Percentiles rank a stretch among this genome's conserved stretches.
These are phyloP conservation scores for Caenorhabditis tropicalis DNA, from an alignment of 1,140 invertebrate species.

Conservation along the genomic window DNA sequence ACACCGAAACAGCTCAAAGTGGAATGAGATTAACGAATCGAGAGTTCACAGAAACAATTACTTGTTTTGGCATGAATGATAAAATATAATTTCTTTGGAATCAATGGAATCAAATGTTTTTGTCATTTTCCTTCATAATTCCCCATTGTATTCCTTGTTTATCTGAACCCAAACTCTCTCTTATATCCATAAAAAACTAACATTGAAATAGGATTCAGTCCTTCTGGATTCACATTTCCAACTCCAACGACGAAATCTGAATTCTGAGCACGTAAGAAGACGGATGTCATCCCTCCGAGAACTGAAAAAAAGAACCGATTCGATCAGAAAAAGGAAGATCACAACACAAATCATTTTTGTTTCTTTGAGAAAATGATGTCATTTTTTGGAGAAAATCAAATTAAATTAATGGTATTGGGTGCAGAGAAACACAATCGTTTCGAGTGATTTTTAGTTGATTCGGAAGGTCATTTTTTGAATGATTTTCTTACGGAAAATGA, in stretches of 20 bases:
- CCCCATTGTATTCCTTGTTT: too few species aligned
- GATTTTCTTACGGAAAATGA: not conserved
- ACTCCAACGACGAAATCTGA: conserved; percentile 66
- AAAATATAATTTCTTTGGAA: too few species aligned
- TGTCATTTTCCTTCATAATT: too few species aligned
- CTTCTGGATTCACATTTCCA: conserved; percentile 16
- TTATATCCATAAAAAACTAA: too few species aligned
- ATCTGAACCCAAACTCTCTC: too few species aligned
- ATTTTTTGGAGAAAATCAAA: not conserved
- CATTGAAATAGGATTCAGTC: conserved; percentile 62
- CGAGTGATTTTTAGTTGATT: not conserved
- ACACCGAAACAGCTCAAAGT: too few species aligned
- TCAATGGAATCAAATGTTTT: too few species aligned
- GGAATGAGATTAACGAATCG: too few species aligned
- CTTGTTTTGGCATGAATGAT: too few species aligned
- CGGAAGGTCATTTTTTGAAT: not conserved
- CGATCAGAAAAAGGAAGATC: not conserved
- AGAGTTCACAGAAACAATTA: too few species aligned
- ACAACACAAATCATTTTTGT: not conserved
- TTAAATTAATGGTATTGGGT: conserved; percentile 1
- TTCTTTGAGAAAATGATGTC: not conserved
- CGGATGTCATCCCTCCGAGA: conserved; percentile 69
- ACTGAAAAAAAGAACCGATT: conserved; percentile 64
- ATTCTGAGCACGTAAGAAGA: conserved; percentile 70
- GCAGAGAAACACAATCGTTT: not conserved